Base-by-base conservation (phyloP, 2,888 invertebrate species). In the Melangyna quadrimaculata region DNA sequence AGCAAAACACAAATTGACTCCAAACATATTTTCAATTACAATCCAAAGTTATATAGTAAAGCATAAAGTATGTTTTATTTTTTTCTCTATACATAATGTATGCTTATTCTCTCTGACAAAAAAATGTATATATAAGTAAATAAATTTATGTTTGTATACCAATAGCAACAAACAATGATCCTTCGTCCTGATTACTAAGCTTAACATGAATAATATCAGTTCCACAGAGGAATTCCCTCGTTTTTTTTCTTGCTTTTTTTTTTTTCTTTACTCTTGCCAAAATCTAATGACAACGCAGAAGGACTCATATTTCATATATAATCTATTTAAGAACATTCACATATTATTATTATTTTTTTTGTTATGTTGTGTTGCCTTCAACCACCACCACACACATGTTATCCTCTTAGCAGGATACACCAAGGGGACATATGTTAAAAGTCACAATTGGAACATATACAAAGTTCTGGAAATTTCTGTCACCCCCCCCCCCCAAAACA, bases 131-230 rank as follows among this genome's bases (percentile, higher is more conserved):
- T n/a, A 24, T 40, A 61, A 1, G 27, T 7, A 51, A 6, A 48
- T 22, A 22, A 1, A 22, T n/a, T n/a, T 48, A 48, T 45, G 45
- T 19, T n/a, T 14, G 5, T 7, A 24, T 5, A 61, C 35, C 29
- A 35, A 35, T 19, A 57, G 35, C 55, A 29, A 53, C 71, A 59
- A 71, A 67, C 53, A 61, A 59, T 65, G 59, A 71, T 74, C 71
- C 74, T 65, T 74, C 65, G 65, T 74, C 45, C 79, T 84, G 79
- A 84, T 84, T 84, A 79, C 79, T 70, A 65, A 65, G 74, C 78
- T 79, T 78, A 79, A 79, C 79, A 74, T 84, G 79, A 84, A 75
- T 84, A 71, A 79, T 79, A 84, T 79, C 74, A 74, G 59, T 75
- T 67, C 79, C 74, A 74, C 73, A 59, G 78, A 69, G 81, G 67